A percentile compares a stretch with the other conserved stretches of the same genome.
Conservation (phyloP, 2,113 vertebrate species). For the Taxidea taxus region DNA sequence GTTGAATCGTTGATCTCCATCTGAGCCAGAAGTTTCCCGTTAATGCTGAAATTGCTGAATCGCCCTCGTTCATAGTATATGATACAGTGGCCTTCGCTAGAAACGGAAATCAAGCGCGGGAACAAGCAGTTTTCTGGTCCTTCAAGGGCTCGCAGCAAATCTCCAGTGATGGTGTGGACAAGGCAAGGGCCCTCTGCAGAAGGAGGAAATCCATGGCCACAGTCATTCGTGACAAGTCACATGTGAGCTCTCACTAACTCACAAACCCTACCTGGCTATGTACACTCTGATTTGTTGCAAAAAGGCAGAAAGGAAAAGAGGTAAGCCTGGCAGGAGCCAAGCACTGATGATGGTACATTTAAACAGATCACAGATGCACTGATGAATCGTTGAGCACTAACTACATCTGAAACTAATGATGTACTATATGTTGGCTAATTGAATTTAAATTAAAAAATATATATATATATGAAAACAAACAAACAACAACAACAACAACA, state of each 20-base stretch:
- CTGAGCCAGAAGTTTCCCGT: constrained; percentile 96
- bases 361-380: background rate
- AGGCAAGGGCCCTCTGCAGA: constrained; percentile 96
- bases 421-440: background rate
- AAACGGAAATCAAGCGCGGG: constrained; percentile 96
- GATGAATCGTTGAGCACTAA: background rate
- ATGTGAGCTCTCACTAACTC: rapidly evolving
- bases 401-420: background rate
- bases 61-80: constrained; percentile 95
- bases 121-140: constrained; percentile 92
- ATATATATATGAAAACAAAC: no score
- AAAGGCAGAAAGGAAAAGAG: background rate
- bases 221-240: background rate
- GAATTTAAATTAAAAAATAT: background rate
- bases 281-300: background rate
- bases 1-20: constrained; percentile 98
- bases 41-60: constrained; percentile 99
- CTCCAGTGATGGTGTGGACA: constrained; percentile 98
- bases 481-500: no score
- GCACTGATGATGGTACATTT: background rate
- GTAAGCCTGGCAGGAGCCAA: background rate
- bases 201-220: background rate
- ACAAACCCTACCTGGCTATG: rapidly evolving
- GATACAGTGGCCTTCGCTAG: constrained; percentile 98
- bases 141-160: constrained; percentile 95